Evolutionary conservation across 2,888 invertebrate genomes (phyloP).

Genomic region (Drosophila limbata): DNA sequence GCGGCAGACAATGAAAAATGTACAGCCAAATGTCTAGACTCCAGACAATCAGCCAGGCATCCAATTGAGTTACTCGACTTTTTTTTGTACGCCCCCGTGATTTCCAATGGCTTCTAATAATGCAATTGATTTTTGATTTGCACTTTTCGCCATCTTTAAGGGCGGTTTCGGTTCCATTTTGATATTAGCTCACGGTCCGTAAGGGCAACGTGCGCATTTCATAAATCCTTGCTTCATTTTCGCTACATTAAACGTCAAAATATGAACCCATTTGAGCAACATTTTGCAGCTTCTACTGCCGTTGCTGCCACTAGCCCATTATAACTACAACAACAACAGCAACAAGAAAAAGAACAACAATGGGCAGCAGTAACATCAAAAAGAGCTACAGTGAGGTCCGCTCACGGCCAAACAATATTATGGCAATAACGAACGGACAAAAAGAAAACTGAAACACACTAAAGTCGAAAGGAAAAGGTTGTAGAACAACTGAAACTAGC

Average conservation of each 20-base stretch:
- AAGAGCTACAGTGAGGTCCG: slow-evolving; percentile 38
- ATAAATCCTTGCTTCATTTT: slow-evolving; percentile 84
- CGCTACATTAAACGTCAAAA: slow-evolving; percentile 85
- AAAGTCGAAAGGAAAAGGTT: slow-evolving; percentile 1
- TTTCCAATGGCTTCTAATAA: slow-evolving; percentile 66
- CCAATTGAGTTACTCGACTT: slow-evolving; percentile 43
- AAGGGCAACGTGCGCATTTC: slow-evolving; percentile 73
- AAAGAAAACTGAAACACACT: slow-evolving; percentile 54
- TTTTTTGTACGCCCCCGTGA: slow-evolving; percentile 52
- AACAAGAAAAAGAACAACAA: slow-evolving; percentile 18
- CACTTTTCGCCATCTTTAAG: slow-evolving; percentile 42
- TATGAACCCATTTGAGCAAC: slow-evolving; percentile 84
- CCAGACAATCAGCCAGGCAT: slow-evolving; percentile 37
- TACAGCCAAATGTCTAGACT: slow-evolving; percentile 47
- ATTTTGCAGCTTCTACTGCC: slow-evolving; percentile 62
- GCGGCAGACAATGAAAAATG: slow-evolving; percentile 30
- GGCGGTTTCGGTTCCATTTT: slow-evolving; percentile 31
- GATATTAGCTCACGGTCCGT: slow-evolving; percentile 39
- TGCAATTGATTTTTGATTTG: slow-evolving; percentile 81
- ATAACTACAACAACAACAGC: slow-evolving; percentile 43
- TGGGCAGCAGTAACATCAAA: slow-evolving; percentile 40
- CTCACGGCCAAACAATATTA: slow-evolving; percentile 69
- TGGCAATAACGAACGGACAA: slow-evolving; percentile 66
- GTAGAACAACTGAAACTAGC: slow-evolving; percentile 8
- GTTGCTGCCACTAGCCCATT: slow-evolving; percentile 53